Evolutionary conservation across 35 echinoderm and acorn worm species (phyloP).

Genomic region (Apostichopus parvimensis): DNA sequence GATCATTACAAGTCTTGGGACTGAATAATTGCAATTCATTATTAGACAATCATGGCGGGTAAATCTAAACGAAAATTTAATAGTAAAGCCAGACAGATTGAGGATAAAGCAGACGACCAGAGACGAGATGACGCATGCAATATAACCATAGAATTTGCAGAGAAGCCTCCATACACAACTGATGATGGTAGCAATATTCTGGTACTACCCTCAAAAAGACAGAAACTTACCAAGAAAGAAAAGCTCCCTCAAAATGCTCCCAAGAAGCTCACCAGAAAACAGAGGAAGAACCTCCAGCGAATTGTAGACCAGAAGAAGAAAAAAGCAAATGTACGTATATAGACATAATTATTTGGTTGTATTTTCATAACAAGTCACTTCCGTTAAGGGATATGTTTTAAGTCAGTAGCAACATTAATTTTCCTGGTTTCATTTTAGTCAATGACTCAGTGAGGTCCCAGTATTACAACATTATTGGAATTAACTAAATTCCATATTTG

Average conservation of each 20-base stretch:
- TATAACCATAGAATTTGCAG: constrained; percentile 57
- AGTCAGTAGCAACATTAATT: too few species aligned
- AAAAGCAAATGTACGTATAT: constrained; percentile 29
- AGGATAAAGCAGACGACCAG: constrained; percentile 49
- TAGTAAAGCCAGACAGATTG: constrained; percentile 71
- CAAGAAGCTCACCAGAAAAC: constrained; percentile 89
- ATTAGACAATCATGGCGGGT: constrained; percentile 53
- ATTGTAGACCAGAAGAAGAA: constrained; percentile 90
- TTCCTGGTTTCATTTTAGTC: too few species aligned
- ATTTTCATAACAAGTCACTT: too few species aligned
- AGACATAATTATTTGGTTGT: too few species aligned
- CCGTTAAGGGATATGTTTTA: too few species aligned
- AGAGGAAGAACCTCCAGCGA: constrained; percentile 84
- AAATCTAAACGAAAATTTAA: constrained; percentile 76
- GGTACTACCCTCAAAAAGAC: constrained; percentile 78
- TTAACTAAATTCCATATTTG: too few species aligned
- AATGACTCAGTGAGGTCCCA: too few species aligned
- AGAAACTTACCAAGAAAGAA: constrained; percentile 39
- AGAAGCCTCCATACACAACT: background rate
- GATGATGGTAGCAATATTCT: constrained; percentile 74
- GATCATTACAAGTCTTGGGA: too few species aligned
- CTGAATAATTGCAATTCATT: background rate
- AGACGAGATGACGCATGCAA: constrained; percentile 17
- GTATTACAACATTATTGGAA: too few species aligned
- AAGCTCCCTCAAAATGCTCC: constrained; percentile 44